Percentiles rank a stretch among this genome's conserved stretches.
These are phyloP conservation scores for Heteromurus nitidus DNA, from an alignment of 2,888 invertebrate genomes.

Conservation along the genomic window DNA sequence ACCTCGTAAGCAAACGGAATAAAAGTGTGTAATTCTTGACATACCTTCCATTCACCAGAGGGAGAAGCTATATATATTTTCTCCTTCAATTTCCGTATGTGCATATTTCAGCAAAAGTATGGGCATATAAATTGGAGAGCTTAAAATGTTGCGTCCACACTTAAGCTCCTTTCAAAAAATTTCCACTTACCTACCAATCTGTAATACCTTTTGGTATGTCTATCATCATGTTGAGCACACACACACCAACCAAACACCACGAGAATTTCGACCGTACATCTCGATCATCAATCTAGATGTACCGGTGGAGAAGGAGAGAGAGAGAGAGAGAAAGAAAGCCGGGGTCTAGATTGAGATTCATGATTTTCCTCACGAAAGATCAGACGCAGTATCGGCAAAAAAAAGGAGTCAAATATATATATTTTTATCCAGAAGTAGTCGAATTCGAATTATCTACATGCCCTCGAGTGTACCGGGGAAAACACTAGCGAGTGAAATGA, in stretches of 20 bases:
- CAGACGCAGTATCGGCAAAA: conserved; percentile 15
- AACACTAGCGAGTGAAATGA: conserved; percentile 13
- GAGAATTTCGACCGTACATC: too few species aligned
- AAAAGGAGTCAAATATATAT: conserved; percentile 15
- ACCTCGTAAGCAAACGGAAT: neutral
- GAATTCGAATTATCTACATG: conserved; percentile 49
- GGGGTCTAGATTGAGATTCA: conserved; percentile 23
- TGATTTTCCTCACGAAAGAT: neutral
- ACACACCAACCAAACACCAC: too few species aligned
- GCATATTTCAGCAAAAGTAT: conserved; percentile 44
- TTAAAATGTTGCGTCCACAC: neutral
- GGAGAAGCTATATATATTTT: neutral
- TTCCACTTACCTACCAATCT: conserved; percentile 9
- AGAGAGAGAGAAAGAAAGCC: too few species aligned
- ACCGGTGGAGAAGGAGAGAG: too few species aligned
- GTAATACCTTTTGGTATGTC: too few species aligned
- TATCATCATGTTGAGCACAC: too few species aligned
- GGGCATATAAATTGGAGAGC: neutral
- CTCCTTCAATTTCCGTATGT: conserved; percentile 2
- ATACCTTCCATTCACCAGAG: neutral
- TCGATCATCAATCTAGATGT: too few species aligned
- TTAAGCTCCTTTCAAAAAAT: neutral
- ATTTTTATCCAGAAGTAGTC: conserved; percentile 42
- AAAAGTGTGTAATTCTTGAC: neutral
- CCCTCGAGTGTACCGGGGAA: conserved; percentile 46